Evolutionary conservation across 2,888 invertebrate species (phyloP), one percentile per base, ranked within the genome.

Genomic region (Bedellia somnulentella): DNA sequence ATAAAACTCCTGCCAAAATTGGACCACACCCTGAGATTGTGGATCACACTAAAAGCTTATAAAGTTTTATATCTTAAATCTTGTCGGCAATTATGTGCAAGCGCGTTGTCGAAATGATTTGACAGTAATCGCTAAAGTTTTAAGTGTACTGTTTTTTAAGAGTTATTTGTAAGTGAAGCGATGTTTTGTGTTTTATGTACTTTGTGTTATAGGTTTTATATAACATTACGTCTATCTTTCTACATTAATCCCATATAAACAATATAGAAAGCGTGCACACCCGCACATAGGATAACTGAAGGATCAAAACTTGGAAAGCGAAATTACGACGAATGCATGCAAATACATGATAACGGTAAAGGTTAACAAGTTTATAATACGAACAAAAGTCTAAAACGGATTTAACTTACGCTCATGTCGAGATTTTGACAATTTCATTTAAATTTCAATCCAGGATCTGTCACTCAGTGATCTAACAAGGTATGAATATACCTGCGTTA

Each of bases 391-490:
- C 38, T 43, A 57, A 58, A 53, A 52, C 54, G 55, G 54, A 59
- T 58, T 51, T 45, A 40, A 39, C 41, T 42, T 33, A 46, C 42
- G 51, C 44, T 52, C 46, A 44, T 48, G 45, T 50, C 49, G 48
- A 54, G 36, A 39, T 35, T 55, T 49, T 52, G 44, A 47, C 43
- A 40, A 48, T 50, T 42, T 49, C 54, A 55, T 51, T 34, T 34
- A 31, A 34, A 18, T 18, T 31, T 34, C 30, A 32, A 32, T 46
- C 45, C 27, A 24, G 37, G 49, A 61, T 50, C 40, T 57, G 66
- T 62, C 70, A 64, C 52, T 64, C 63, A 63, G 52, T 54, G 52
- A 43, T 43, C 41, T 60, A 70, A 68, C 64, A 57, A 64, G 63
- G 51, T 49, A 32, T 46, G 35, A 37, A 36, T 46, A 47, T 57